Evolutionary conservation across 2,888 invertebrate species (phyloP), one percentile per base, ranked within the genome.

Genomic region (Diarsia brunnea): DNA sequence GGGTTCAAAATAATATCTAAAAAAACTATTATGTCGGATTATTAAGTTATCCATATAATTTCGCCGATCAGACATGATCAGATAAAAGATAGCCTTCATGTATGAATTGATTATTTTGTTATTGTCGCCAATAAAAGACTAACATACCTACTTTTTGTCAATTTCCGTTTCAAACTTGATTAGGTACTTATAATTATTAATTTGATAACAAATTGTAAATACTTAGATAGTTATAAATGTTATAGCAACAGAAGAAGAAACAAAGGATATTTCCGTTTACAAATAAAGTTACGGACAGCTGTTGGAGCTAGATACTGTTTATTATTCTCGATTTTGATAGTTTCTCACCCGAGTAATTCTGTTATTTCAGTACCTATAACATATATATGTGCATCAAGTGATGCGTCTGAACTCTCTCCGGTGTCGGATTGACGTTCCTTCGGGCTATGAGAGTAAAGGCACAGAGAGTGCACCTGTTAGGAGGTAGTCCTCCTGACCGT

Each of bases 81-180:
- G 73, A 61, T 74, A 43, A 43, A 49, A 63, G 47, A 81, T 49
- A 53, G 27, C 45, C 38, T 53, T 73, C n/a, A 38, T 53, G 47
- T 27, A n/a, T 43, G n/a, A 74, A 73, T 43, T 38, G 47, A 77
- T 77, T 74, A 73, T 38, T 74, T 74, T 81, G 74, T 55, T 63
- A 43, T 27, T 74, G 27, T 53, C 27, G 21, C 45, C 45, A 51
- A 73, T 51, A 80, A 38, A 27, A 16, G 19, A 45, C 16, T 27
- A 10, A 27, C 27, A 19, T 60, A 27, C 19, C 58, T 19, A 60
- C 10, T 60, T 27, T 19, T 10, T 16, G 27, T 3, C 1, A 58
- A 10, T 51, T 51, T 43, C 12, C 7, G n/a, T n/a, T 31, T n/a
- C n/a, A 27, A 31, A 31, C 19, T 31, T 63, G 12, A 38, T n/a